Percentiles rank a stretch among this genome's conserved stretches.
These are phyloP conservation scores for Microctenopoma lineatum DNA, from an alignment of 2,797 vertebrate species.

Conservation along the genomic window DNA sequence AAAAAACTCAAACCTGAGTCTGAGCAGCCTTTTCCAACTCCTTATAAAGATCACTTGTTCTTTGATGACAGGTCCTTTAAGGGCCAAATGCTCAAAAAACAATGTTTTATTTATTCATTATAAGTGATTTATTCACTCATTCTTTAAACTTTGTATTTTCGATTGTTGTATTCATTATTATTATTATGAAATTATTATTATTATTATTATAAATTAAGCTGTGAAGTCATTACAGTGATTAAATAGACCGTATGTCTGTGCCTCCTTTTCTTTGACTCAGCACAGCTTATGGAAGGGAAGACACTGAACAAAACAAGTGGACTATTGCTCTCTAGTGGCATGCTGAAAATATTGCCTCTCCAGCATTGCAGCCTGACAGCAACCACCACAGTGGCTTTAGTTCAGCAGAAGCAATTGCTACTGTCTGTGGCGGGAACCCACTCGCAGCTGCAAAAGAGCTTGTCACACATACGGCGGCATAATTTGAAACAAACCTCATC, in stretches of 20 bases:
- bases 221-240: constrained; percentile 6
- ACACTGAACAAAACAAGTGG: constrained; percentile 36
- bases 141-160: background rate
- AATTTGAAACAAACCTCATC: constrained; percentile 34
- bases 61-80: constrained; percentile 54
- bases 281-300: constrained; percentile 21
- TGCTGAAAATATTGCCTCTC: constrained; percentile 13
- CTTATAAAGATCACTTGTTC: constrained; percentile 44
- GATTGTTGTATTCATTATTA: constrained; percentile 4
- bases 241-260: constrained; percentile 1
- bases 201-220: background rate
- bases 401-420: constrained; percentile 49
- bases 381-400: constrained; percentile 25
- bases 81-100: constrained; percentile 8
- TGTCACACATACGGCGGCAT: constrained; percentile 22
- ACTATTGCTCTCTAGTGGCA: constrained; percentile 73
- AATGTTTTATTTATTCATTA: background rate
- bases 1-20: constrained; percentile 38
- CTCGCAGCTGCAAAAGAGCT: constrained; percentile 49
- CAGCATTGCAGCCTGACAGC: constrained; percentile 1
- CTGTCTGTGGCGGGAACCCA: constrained; percentile 54
- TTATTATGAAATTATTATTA: too few relatives aligned
- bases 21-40: constrained; percentile 35
- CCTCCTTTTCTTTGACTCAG: constrained; percentile 18
- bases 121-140: background rate